These are phyloP conservation scores for Quadroppia sp. DNA, from an alignment of 2,888 invertebrate species.

Conservation along the genomic window DNA sequence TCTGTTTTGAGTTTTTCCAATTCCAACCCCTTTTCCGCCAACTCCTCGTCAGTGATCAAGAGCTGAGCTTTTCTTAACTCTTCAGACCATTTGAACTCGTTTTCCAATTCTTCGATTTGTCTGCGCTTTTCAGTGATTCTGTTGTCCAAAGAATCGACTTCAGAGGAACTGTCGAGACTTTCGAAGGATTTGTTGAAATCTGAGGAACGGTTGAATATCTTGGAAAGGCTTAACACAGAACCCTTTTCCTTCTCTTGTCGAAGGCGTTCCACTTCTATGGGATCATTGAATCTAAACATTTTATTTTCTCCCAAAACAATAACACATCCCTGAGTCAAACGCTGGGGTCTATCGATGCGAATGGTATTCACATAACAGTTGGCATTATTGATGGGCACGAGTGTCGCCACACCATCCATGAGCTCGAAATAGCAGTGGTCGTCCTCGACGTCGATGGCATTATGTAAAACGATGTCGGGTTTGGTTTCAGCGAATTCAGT, in stretches of 20 bases:
- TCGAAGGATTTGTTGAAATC: conserved; percentile 60
- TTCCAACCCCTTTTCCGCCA: conserved; percentile 48
- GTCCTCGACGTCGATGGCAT: conserved; percentile 69
- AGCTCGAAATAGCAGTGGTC: conserved; percentile 73
- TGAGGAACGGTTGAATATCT: conserved; percentile 55
- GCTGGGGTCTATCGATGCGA: conserved; percentile 69
- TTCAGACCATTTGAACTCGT: conserved; percentile 61
- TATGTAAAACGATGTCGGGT: conserved; percentile 71
- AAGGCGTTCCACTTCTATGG: conserved; percentile 77
- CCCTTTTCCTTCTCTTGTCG: conserved; percentile 68
- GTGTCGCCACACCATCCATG: conserved; percentile 66
- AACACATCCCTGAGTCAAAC: conserved; percentile 75
- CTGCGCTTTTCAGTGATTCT: conserved; percentile 46
- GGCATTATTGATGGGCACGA: conserved; percentile 67
- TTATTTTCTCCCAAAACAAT: conserved; percentile 71
- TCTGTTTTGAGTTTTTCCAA: conserved; percentile 51
- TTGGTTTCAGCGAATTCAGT: conserved; percentile 64
- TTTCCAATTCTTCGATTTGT: conserved; percentile 55
- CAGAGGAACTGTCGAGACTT: conserved; percentile 44
- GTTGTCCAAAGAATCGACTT: background rate
- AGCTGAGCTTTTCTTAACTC: conserved; percentile 58
- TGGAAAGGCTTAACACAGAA: conserved; percentile 24
- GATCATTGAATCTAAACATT: conserved; percentile 84
- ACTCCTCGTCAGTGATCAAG: conserved; percentile 49
- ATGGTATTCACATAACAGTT: conserved; percentile 79